Conservation (phyloP, 2,797 vertebrate species). For the Rhinogobio ventralis region DNA sequence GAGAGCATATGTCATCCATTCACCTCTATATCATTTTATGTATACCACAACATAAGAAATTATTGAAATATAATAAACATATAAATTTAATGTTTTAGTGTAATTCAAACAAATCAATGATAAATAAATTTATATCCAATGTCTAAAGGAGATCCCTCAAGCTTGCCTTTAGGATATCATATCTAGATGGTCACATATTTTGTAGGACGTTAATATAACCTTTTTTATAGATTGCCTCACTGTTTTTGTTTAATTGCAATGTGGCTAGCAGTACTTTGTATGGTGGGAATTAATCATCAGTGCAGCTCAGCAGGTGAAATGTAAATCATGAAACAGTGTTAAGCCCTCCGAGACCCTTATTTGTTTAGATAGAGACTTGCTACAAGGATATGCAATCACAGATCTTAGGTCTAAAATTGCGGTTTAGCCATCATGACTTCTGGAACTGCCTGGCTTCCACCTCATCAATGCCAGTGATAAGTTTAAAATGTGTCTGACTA, state of each 20-base stretch:
- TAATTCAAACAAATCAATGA: too few species aligned
- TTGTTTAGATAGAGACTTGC: background rate
- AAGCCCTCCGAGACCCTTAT: background rate
- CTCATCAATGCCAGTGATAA: background rate
- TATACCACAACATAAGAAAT: too few species aligned
- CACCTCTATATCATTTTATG: too few species aligned
- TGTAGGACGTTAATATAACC: too few species aligned
- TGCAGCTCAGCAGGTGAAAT: background rate
- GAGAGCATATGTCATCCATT: too few species aligned
- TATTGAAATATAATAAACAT: too few species aligned
- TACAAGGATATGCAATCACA: background rate
- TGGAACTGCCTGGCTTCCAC: background rate
- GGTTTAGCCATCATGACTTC: background rate
- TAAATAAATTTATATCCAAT: too few species aligned
- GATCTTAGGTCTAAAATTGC: background rate
- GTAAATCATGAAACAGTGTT: background rate
- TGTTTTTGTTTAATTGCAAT: background rate
- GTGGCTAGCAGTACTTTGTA: background rate
- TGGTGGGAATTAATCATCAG: background rate
- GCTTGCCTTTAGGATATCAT: background rate
- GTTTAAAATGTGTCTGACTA: constrained; percentile 1
- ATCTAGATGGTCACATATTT: background rate
- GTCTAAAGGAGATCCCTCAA: background rate
- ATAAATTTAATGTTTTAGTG: too few species aligned
- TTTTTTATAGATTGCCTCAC: background rate